A percentile compares a stretch with the other conserved stretches of the same genome.
These are phyloP conservation scores for Sympetrum striolatum DNA, from an alignment of 2,888 invertebrate genomes.

Conservation along the genomic window DNA sequence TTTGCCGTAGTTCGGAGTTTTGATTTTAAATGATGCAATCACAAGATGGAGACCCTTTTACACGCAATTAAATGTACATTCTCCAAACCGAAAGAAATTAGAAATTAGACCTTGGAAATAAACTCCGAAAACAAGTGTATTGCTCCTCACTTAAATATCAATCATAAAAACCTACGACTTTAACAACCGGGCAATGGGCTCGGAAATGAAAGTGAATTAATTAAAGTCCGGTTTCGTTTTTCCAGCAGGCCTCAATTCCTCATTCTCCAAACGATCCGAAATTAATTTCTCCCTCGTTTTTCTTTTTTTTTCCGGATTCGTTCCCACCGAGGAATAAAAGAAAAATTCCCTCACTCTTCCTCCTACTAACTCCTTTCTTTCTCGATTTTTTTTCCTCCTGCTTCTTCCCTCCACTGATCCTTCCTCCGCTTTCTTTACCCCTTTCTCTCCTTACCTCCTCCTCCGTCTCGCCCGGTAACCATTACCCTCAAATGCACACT, in stretches of 20 bases:
- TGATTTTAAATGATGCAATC: too few relatives aligned
- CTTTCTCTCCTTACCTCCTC: background rate
- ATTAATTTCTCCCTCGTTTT: background rate
- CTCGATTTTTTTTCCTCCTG: background rate
- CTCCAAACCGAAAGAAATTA: too few relatives aligned
- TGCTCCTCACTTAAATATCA: background rate
- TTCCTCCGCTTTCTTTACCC: background rate
- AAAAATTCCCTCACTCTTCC: background rate
- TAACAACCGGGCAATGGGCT: background rate
- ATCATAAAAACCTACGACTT: background rate
- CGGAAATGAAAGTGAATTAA: background rate
- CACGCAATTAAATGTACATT: too few relatives aligned
- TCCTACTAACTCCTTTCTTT: background rate
- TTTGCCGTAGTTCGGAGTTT: too few relatives aligned
- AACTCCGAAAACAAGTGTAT: background rate
- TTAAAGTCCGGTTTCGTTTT: background rate
- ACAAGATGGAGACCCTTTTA: too few relatives aligned
- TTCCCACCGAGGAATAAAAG: background rate
- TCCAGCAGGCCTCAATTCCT: background rate
- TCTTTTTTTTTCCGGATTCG: background rate
- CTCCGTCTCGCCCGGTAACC: background rate
- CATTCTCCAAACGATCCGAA: background rate
- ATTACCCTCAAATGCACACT: background rate
- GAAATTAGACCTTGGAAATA: too few relatives aligned
- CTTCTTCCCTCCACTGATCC: background rate